Base-by-base conservation (phyloP, 1,140 invertebrate species). In the Drosophila yakuba region DNA sequence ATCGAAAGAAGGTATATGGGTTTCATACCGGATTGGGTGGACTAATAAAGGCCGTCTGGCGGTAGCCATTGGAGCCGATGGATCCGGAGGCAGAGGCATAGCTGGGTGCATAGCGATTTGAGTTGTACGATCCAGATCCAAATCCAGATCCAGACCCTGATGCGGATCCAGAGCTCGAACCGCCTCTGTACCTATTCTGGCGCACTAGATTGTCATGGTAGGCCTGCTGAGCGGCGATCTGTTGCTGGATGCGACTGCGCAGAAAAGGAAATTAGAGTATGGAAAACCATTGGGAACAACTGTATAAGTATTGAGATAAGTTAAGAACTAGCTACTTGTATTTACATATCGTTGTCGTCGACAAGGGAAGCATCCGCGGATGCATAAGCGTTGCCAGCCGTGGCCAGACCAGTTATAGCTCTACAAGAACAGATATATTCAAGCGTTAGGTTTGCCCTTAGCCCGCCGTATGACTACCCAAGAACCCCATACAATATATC, bases 11-110 rank as follows among this genome's bases (percentile, higher is more conserved):
- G 17, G 7, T 11, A 15, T 3, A 8, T 2, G 32, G 2, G 15
- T 35, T 4, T 1, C 93, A 93, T 93, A 95, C 95, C 38, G 93
- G 92, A 92, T 94, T 95, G 66, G 91, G 84, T 3, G 95, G 95
- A 74, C 88, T 94, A 12, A 95, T 93, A 23, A 84, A 91, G 44
- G 94, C 94, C 14, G 93, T 90, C 80, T 95, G 94, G 44, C 93
- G 93, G 32, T 86, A 88, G 47, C 92, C 94, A 23, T 92, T 93
- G 2, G 94, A 93, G 44, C 93, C 94, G 32, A 93, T 91, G 5
- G 91, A 92, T 3, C 92, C 93, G 63, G 90, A 80, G 10, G 93
- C 90, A 15, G 83, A 76, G 12, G 93, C 93, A 76, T 88, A 92
- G 51, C 78, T 92, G 44, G 91, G 86, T 3, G 85, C 91, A 80